phyloP scores from a whole-genome alignment of 2,797 vertebrate species.

The Sitta carolinensis region DNA sequence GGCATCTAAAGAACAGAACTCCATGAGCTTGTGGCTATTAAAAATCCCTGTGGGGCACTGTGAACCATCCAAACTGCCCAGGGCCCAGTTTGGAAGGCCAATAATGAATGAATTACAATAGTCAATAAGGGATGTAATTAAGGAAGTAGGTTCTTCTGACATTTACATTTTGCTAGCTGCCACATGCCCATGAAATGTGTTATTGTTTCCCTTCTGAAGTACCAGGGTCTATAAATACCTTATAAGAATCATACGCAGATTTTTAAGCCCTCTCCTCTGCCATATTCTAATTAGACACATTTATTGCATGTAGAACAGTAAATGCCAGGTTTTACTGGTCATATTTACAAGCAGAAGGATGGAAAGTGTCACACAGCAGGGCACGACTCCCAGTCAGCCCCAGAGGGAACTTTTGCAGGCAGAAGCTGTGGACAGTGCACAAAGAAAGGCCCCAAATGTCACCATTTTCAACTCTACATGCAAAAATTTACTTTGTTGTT shows the following conservation, averaged over 20 bases:
- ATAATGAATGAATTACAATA: constrained; percentile 43
- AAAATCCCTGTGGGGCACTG: neutral
- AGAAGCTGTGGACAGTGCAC: neutral
- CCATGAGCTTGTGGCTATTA: neutral
- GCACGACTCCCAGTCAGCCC: neutral
- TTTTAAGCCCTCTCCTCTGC: neutral
- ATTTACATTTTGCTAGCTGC: constrained; percentile 30
- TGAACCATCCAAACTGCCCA: neutral
- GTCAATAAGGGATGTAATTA: constrained; percentile 27
- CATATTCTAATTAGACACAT: constrained; percentile 14
- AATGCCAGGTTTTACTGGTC: neutral
- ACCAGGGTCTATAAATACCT: neutral
- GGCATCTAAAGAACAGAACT: neutral
- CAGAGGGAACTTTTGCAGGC: neutral
- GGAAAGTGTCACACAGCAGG: neutral
- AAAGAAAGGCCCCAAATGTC: neutral
- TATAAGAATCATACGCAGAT: neutral
- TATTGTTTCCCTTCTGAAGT: constrained; percentile 14
- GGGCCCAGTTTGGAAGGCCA: neutral
- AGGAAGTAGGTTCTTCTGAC: constrained; percentile 8
- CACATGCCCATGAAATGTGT: neutral
- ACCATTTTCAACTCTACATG: rapidly evolving
- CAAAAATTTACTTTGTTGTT: neutral
- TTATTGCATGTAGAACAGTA: constrained; percentile 5
- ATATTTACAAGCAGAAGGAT: neutral